Evolutionary conservation across 1,140 invertebrate species (phyloP).

Genomic region (Drosophila carrolli): DNA sequence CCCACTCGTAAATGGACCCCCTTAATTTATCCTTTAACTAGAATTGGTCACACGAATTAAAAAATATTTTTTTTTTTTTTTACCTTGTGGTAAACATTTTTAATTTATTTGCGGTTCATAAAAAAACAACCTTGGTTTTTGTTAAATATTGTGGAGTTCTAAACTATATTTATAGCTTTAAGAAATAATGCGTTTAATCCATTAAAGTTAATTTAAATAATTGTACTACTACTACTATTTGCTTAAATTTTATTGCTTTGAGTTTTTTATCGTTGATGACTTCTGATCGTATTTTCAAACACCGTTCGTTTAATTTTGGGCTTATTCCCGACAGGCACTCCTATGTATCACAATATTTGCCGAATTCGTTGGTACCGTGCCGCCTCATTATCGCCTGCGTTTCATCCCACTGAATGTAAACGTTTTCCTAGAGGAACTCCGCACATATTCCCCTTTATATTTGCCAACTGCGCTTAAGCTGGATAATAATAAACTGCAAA

Average conservation of each 20-base stretch:
- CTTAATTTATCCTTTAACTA: slow-evolving; percentile 8
- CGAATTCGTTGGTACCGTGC: background rate
- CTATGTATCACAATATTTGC: slow-evolving; percentile 18
- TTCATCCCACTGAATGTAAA: slow-evolving; percentile 43
- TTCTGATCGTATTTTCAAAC: background rate
- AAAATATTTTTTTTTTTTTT: no score
- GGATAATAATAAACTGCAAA: slow-evolving; percentile 52
- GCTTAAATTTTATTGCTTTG: background rate
- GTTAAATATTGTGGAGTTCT: no score
- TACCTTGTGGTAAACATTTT: no score
- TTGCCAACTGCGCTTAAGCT: slow-evolving; percentile 51
- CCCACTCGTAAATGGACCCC: background rate
- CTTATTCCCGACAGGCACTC: slow-evolving; percentile 2
- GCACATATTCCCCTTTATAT: slow-evolving; percentile 39
- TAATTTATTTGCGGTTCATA: no score
- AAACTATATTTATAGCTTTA: no score
- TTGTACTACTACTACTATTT: no score
- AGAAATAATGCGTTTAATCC: no score
- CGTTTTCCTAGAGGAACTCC: slow-evolving; percentile 33
- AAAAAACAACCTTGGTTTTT: no score
- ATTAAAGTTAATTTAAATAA: no score
- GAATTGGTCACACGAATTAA: background rate
- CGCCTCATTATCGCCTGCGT: slow-evolving; percentile 26
- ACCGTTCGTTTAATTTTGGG: background rate
- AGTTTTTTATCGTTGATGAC: background rate